Conservation (phyloP, 2,797 vertebrate species). For the Phrynocephalus guinanensis region DNA sequence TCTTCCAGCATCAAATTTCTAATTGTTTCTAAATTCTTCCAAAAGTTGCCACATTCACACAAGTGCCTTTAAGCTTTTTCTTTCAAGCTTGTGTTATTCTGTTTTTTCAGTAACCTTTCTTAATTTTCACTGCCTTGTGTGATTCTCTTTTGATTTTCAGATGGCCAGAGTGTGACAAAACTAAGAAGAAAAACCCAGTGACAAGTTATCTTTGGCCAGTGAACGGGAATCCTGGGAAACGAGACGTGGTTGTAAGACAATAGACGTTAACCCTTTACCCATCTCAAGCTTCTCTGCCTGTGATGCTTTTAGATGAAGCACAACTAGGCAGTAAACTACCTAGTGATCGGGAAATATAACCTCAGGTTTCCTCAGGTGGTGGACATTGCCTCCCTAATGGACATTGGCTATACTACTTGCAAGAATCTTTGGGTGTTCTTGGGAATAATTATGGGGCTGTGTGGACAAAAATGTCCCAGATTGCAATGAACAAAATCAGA, state of each 20-base stretch:
- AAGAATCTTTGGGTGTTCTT: too few species aligned
- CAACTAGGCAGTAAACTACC: not conserved
- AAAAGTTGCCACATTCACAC: not conserved
- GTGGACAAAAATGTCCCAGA: too few species aligned
- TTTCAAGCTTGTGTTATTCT: not conserved
- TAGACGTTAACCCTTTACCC: not conserved
- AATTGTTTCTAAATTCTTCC: conserved; percentile 13
- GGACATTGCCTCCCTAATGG: not conserved
- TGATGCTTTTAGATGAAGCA: not conserved
- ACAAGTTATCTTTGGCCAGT: not conserved
- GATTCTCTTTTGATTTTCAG: not conserved
- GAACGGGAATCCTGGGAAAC: not conserved
- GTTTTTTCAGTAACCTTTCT: not conserved
- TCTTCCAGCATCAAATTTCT: not conserved
- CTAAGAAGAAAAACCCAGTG: not conserved
- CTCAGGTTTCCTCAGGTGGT: too few species aligned
- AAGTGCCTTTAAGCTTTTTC: not conserved
- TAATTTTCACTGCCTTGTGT: not conserved
- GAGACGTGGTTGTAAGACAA: not conserved
- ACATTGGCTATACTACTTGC: not conserved
- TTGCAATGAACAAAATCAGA: too few species aligned
- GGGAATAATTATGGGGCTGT: too few species aligned
- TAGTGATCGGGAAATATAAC: not conserved
- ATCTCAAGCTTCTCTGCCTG: not conserved
- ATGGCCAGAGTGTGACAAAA: not conserved